A percentile compares a stretch with the other conserved stretches of the same genome.
Conservation (phyloP, 2,113 vertebrate species). For the Anseranas semipalmata region DNA sequence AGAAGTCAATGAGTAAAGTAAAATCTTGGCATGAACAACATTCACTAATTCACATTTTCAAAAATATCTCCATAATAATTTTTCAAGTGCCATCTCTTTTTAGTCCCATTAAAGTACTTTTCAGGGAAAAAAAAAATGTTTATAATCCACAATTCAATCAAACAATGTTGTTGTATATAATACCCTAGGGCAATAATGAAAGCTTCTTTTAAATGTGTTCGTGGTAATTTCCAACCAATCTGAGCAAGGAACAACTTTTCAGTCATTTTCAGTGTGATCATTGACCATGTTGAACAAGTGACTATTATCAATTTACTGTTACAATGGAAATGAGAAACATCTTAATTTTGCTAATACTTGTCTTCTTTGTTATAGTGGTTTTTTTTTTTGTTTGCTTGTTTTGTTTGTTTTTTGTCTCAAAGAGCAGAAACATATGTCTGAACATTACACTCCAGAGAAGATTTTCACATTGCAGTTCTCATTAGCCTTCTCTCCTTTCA, state of each 20-base stretch:
- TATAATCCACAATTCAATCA: conserved; percentile 12
- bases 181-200: conserved; percentile 25
- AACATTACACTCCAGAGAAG: not conserved
- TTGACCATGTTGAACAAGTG: not conserved
- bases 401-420: not conserved
- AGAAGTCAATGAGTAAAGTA: not conserved
- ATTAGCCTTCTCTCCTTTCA: not conserved
- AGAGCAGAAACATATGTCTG: not conserved
- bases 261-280: not conserved
- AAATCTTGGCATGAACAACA: not conserved
- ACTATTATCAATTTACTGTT: conserved; percentile 25
- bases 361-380: not conserved
- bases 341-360: not conserved
- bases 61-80: not conserved
- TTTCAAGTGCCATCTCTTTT: not conserved
- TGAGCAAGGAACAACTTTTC: not conserved
- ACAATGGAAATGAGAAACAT: not conserved
- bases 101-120: not conserved
- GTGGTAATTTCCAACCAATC: conserved; percentile 17
- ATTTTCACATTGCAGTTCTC: not conserved
- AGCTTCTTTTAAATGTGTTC: conserved; percentile 14
- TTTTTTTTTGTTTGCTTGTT: not conserved
- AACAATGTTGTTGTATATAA: conserved; percentile 14
- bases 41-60: not conserved
- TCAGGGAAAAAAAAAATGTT: not conserved